phyloP scores from a whole-genome alignment of 2,797 vertebrate genomes.

The Scomberomorus guttatus region DNA sequence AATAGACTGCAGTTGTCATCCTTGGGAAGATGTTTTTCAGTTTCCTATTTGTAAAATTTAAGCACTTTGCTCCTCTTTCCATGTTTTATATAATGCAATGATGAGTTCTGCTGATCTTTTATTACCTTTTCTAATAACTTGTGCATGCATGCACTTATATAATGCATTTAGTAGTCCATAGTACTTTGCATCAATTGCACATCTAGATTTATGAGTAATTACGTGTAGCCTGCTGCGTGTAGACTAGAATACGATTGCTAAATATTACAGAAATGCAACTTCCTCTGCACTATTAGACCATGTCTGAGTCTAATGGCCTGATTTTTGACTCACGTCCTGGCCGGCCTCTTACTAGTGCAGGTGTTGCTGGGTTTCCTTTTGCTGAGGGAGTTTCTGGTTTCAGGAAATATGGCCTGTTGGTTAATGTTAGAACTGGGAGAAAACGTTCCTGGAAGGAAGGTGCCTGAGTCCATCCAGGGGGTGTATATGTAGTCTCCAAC shows the following conservation, averaged over 20 bases:
- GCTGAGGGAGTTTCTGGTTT: slow-evolving; percentile 86
- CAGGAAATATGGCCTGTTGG: slow-evolving; percentile 86
- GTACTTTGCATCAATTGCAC: slow-evolving; percentile 11
- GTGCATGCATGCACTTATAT: slow-evolving; percentile 11
- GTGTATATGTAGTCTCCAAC: slow-evolving; percentile 54
- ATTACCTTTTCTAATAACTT: not conserved
- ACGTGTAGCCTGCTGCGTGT: slow-evolving; percentile 22
- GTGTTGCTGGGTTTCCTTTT: slow-evolving; percentile 82
- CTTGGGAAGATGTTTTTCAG: slow-evolving; percentile 32
- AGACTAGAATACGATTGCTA: slow-evolving; percentile 27
- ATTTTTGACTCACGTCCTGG: slow-evolving; percentile 81
- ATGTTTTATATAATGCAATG: slow-evolving; percentile 10
- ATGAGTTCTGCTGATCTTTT: not conserved
- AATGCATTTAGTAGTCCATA: not conserved
- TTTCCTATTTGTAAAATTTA: slow-evolving; percentile 15
- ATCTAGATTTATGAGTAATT: slow-evolving; percentile 8
- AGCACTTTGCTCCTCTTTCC: not conserved
- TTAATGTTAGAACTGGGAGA: slow-evolving; percentile 84
- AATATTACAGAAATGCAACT: slow-evolving; percentile 44
- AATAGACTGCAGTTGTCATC: slow-evolving; percentile 49
- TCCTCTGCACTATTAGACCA: slow-evolving; percentile 61
- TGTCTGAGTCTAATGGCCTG: slow-evolving; percentile 70
- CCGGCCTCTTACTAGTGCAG: slow-evolving; percentile 76
- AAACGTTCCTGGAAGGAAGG: slow-evolving; percentile 78
- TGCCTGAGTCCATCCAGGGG: slow-evolving; percentile 68